Evolutionary conservation across 2,888 invertebrate species (phyloP), one percentile per base, ranked within the genome.

Genomic region (Papilio gigon): DNA sequence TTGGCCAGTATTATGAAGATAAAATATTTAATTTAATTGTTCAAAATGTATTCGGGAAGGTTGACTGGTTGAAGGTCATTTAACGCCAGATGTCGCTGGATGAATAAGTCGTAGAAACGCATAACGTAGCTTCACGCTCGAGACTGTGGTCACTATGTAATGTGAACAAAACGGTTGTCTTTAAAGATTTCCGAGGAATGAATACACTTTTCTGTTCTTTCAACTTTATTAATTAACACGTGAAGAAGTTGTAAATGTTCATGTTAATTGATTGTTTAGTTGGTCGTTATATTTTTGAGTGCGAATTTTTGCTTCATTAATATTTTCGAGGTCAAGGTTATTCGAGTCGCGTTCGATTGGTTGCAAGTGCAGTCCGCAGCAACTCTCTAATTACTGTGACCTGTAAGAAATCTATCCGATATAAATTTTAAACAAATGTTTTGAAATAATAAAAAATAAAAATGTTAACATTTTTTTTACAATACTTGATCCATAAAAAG

Each of bases 321-420:
- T 27, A 14, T 53, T 53, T 27, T 30, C 22, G 22, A 53, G 53
- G 30, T 3, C 53, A 30, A 53, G 53, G 53, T 53, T 22, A 2
- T 2, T 12, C 14, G 12, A 14, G 12, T 37, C 9, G n/a, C n/a
- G 42, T 42, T 42, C 17, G 53, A 53, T 30, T 9, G 50, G n/a
- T n/a, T 30, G n/a, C n/a, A 53, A 53, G 53, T 30, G n/a, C n/a
- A 30, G n/a, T 27, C 17, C 30, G 14, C 14, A 8, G 44, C 44
- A 20, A 44, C 20, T 22, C 44, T 25, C 50, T 50, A 50, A 53
- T 53, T 53, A n/a, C n/a, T n/a, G n/a, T 9, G 25, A 53, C 27
- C 0, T 17, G 53, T 30, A n/a, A 30, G n/a, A 8, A n/a, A 5
- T 27, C 27, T 2, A n/a, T n/a, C 37, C n/a, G 27, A 53, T 5